Evolutionary conservation across 2,797 vertebrate genomes (phyloP).

Genomic region (Amniataba percoides): DNA sequence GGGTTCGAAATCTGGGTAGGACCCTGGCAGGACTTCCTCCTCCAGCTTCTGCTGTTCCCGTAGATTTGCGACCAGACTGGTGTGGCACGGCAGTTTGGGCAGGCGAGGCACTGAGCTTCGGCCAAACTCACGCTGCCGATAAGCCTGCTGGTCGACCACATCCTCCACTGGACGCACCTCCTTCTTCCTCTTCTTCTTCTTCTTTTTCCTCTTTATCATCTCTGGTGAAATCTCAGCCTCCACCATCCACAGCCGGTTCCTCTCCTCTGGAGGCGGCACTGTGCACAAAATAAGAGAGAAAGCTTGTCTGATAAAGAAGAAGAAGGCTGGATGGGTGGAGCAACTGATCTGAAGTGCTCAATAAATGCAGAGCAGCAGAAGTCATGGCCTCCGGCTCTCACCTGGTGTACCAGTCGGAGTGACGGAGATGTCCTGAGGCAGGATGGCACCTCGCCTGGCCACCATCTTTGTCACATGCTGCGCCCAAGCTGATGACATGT

Average conservation of each 20-base stretch:
- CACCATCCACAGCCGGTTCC: conserved; percentile 92
- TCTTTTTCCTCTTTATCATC: conserved; percentile 93
- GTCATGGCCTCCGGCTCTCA: conserved; percentile 65
- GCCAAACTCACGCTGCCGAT: conserved; percentile 61
- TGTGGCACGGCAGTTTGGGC: conserved; percentile 90
- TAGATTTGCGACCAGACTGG: conserved; percentile 87
- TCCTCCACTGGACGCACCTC: conserved; percentile 82
- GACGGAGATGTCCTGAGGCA: conserved; percentile 97
- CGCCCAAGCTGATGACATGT: conserved; percentile 97
- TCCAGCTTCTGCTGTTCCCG: conserved; percentile 75
- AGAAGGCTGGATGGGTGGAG: too few species aligned
- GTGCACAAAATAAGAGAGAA: neutral
- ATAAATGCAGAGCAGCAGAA: neutral
- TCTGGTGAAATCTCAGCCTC: conserved; percentile 92
- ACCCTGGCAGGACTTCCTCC: conserved; percentile 84
- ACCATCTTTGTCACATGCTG: conserved; percentile 99
- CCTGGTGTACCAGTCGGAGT: conserved; percentile 95
- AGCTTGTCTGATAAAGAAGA: neutral
- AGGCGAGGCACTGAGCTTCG: conserved; percentile 90
- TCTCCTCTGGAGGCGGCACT: conserved; percentile 93
- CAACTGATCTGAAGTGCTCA: neutral
- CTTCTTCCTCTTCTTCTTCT: conserved; percentile 91
- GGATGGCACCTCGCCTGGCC: conserved; percentile 95
- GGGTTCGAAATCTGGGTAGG: conserved; percentile 81
- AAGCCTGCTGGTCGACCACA: conserved; percentile 56